Base-by-base conservation (phyloP, 2,888 invertebrate species). In the Tetheella fluctuosa region DNA sequence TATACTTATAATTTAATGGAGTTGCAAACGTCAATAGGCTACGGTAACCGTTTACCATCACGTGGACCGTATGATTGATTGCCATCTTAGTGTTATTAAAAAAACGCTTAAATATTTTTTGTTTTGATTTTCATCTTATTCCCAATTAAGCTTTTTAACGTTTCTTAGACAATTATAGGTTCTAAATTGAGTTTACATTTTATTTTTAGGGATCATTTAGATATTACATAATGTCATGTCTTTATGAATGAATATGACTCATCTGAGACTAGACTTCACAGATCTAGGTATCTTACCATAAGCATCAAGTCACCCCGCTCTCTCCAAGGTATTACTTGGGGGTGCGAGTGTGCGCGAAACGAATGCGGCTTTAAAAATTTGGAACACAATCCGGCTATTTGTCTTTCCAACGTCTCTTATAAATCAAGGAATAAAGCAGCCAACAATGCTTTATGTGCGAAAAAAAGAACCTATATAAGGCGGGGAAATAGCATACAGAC, bases 311-410 rank as follows among this genome's bases (percentile, higher is more conserved):
- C 78, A 74, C 70, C 76, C 77, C 74, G 70, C 77, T 71, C 83
- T 73, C 70, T 74, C 77, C 82, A 85, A 84, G 83, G 84, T 80
- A 84, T 83, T 86, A 86, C 80, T 48, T 83, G 85, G 86, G 90
- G 90, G 90, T 83, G 89, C 87, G 91, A 88, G 90, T 84, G 86
- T 84, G 88, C 88, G 93, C 91, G 94, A 95, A 95, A 95, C 93
- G 94, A 95, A 95, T 95, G 95, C 94, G 95, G 95, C 95, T 94
- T 95, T 95, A 95, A 95, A 95, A 95, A 95, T 95, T 95, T 95
- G 95, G 95, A 94, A 95, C 95, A 95, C 95, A 95, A 95, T 95
- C 95, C 95, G 91, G 94, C 95, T 95, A 95, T 95, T 95, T 95
- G 95, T 95, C 95, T 95, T 95, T 94, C 93, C 92, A 94, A 95